Evolutionary conservation across 2,113 vertebrate genomes (phyloP).

Genomic region (Otocyon megalotis): DNA sequence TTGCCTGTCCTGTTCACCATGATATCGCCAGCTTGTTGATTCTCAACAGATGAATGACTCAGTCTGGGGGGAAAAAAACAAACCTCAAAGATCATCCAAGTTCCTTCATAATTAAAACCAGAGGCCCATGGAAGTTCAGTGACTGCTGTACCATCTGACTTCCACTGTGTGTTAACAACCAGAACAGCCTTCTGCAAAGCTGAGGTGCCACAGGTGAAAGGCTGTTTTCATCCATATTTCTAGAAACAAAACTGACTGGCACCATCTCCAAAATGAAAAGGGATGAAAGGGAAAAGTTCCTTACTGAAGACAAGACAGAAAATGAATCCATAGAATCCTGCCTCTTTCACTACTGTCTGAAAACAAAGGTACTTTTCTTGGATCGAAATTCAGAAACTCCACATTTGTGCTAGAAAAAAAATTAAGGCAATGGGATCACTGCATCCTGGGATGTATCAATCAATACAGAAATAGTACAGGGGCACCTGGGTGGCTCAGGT

Average conservation of each 20-base stretch:
- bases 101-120: background rate
- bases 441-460: background rate
- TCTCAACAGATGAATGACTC: background rate
- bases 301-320: background rate
- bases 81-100: background rate
- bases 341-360: background rate
- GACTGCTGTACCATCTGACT: background rate
- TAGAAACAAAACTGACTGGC: background rate
- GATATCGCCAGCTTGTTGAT: background rate
- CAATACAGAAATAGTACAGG: background rate
- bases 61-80: background rate
- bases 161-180: background rate
- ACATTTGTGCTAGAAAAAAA: background rate
- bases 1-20: background rate
- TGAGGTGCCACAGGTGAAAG: background rate
- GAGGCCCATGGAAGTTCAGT: background rate
- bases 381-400: background rate
- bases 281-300: background rate
- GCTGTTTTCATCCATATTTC: background rate
- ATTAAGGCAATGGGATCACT: background rate
- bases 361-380: background rate
- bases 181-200: background rate
- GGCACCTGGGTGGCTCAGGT: background rate
- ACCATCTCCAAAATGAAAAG: background rate
- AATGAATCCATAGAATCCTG: background rate